Base-by-base conservation (phyloP, 2,113 vertebrate species). In the Myotis brandtii region DNA sequence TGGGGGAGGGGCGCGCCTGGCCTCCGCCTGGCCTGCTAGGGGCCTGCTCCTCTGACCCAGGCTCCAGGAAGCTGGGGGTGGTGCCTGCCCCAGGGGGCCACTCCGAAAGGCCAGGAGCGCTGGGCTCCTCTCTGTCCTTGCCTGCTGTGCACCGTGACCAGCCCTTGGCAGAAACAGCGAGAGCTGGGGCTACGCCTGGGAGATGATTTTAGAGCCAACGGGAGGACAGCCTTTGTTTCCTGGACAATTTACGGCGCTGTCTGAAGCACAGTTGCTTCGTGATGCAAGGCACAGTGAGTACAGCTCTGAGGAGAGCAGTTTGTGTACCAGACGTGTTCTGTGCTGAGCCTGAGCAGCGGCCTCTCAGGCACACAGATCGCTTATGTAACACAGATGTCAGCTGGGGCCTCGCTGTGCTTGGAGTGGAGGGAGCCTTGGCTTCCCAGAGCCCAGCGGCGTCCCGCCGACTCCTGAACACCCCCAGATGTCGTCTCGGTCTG, bases 221-320 rank as follows among this genome's bases (percentile, higher is more conserved):
- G 56, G 67, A 91, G 70, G 77, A 3, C 32, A 50, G 72, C 37
- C 72, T 62, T 67, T 70, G 85, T 87, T 67, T 90, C 56, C 0
- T 6, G 48, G 75, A 76, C 75, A 48, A 72, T 93, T 86, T 50
- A 91, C 48, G 9, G 62, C 9, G 9, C 56, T 77, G 32, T 79
- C 83, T 43, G 70, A 54, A 82, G 50, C 81, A 76, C 70, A 62
- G 50, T 37, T 21, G 88, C 81, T 82, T 94, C 89, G 66, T 30
- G 54, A 93, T 6, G 9, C 37, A 54, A 67, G 84, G 52, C 32
- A 73, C 72, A 82, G 16, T 37, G 43, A n/a, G 62, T 69, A 37
- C 66, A 50, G 66, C 73, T 95, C 67, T 9, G 66, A 82, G 46
- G 54, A 87, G 70, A 89, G 67, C 84, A 64, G 86, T 62, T 72